Conservation (phyloP, 1,140 invertebrate species). For the Homalodisca vitripennis region DNA sequence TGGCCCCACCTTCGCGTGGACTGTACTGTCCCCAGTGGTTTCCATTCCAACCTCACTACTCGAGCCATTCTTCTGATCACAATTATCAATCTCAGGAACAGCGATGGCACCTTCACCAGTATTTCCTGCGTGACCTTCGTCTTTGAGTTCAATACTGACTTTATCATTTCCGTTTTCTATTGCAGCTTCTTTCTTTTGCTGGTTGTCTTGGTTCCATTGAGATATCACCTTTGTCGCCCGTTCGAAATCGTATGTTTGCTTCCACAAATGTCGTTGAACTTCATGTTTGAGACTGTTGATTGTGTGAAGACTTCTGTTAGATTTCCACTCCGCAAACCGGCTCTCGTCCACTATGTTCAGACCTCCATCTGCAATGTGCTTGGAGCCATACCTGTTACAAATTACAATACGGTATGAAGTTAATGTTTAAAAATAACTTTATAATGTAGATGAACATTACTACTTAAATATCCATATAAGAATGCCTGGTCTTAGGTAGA, state of each 20-base stretch:
- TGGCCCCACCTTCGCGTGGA: not conserved
- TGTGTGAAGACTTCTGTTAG: constrained; percentile 50
- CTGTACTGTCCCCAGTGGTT: not conserved
- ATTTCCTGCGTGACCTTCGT: not conserved
- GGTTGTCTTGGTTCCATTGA: not conserved
- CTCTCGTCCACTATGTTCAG: constrained; percentile 68
- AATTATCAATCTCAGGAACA: not conserved
- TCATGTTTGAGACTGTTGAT: constrained; percentile 60
- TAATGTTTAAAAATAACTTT: no score
- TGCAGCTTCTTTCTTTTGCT: not conserved
- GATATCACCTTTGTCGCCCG: constrained; percentile 36
- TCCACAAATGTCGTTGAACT: constrained; percentile 73
- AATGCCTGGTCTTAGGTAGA: no score
- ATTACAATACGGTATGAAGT: no score
- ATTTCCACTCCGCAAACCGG: constrained; percentile 49
- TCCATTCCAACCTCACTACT: not conserved
- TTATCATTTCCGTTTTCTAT: not conserved
- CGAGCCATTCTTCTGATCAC: not conserved
- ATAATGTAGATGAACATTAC: no score
- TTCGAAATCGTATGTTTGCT: constrained; percentile 81
- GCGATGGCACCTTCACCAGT: not conserved
- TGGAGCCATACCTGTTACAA: constrained; percentile 51
- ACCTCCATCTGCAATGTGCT: constrained; percentile 67
- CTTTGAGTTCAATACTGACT: no score
- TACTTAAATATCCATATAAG: no score